A percentile compares a stretch with the other conserved stretches of the same genome.
Conservation (phyloP, 2,797 vertebrate genomes). For the Neomorphus geoffroyi region DNA sequence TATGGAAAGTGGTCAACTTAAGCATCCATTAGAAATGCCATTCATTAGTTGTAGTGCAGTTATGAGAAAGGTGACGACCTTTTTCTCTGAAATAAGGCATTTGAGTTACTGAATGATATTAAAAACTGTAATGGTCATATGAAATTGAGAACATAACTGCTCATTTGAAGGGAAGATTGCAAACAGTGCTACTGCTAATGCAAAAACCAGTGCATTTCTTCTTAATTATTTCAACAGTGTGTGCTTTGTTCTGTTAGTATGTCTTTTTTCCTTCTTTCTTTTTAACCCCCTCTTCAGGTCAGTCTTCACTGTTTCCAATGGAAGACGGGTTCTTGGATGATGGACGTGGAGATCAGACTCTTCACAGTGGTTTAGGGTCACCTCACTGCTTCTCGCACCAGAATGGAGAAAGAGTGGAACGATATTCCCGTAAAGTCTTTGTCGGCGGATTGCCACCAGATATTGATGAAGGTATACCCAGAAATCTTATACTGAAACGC, state of each 20-base stretch:
- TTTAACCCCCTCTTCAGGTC: constrained; percentile 78
- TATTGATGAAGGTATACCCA: constrained; percentile 92
- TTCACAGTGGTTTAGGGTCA: constrained; percentile 90
- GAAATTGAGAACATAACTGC: not conserved
- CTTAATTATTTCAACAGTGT: not conserved
- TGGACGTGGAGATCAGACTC: constrained; percentile 91
- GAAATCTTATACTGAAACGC: not conserved
- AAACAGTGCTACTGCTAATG: constrained; percentile 2
- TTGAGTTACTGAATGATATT: not conserved
- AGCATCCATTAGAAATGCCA: not conserved
- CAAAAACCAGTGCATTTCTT: not conserved
- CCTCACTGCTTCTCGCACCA: constrained; percentile 97
- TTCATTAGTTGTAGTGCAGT: not conserved
- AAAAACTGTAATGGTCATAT: not conserved
- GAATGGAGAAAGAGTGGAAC: constrained; percentile 95
- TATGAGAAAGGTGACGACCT: not conserved
- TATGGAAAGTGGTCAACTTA: not conserved
- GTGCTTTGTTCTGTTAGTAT: constrained; percentile 68
- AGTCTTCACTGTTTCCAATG: constrained; percentile 98
- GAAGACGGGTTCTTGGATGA: constrained; percentile 97
- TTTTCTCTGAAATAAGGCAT: not conserved
- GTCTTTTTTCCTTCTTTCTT: constrained; percentile 30
- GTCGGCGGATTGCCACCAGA: constrained; percentile 96
- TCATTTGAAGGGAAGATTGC: not conserved
- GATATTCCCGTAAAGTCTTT: constrained; percentile 97